Evolutionary conservation across 92 coral and sea anemone species (phyloP).

Genomic region (Scolanthus callimorphus): DNA sequence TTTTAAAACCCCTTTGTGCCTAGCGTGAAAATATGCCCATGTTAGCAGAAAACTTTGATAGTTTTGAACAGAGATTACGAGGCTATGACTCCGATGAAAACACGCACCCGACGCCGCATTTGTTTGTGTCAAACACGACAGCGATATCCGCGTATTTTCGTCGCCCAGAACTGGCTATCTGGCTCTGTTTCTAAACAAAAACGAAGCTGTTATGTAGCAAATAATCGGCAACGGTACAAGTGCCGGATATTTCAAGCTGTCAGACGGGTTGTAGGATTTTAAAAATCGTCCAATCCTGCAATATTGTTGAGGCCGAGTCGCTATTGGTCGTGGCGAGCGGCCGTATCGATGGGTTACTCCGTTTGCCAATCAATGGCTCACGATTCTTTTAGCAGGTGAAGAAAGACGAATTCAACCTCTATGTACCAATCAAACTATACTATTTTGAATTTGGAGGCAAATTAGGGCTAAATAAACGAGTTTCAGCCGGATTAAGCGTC

Average conservation of each 20-base stretch:
- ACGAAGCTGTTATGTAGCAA: too few species aligned
- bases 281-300: slow-evolving; percentile 95
- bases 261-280: slow-evolving; percentile 79
- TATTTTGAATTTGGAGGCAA: slow-evolving; percentile 41
- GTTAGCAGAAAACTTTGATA: too few species aligned
- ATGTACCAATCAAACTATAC: slow-evolving; percentile 28
- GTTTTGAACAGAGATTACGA: neutral
- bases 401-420: slow-evolving; percentile 20
- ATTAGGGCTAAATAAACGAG: neutral
- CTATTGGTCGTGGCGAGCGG: slow-evolving; percentile 86
- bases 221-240: slow-evolving; percentile 29
- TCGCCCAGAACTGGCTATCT: too few species aligned
- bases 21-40: too few species aligned
- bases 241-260: slow-evolving; percentile 82
- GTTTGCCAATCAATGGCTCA: slow-evolving; percentile 82
- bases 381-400: slow-evolving; percentile 39
- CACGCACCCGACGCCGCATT: slow-evolving; percentile 9
- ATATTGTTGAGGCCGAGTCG: slow-evolving; percentile 73
- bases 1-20: too few species aligned
- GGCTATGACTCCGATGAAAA: slow-evolving; percentile 9
- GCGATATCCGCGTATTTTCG: too few species aligned
- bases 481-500: slow-evolving; percentile 2
- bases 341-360: slow-evolving; percentile 76
- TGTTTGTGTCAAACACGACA: neutral
- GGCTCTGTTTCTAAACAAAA: too few species aligned